phyloP scores from a whole-genome alignment of 2,797 vertebrate species.

The Hipposideros larvatus region DNA sequence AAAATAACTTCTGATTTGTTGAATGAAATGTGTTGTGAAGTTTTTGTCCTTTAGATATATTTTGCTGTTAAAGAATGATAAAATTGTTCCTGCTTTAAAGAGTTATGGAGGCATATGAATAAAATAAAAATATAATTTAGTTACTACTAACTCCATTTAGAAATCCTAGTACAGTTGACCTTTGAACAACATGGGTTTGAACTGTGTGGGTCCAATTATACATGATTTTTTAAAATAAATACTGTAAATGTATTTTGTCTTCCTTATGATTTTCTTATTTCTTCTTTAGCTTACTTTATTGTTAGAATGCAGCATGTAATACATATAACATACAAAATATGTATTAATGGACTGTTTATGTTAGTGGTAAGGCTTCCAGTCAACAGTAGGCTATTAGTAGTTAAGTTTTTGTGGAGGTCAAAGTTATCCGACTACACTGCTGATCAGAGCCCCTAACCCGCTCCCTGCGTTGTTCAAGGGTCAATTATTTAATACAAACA shows the following conservation, averaged over 20 bases:
- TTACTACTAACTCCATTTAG: background rate
- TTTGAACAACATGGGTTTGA: background rate
- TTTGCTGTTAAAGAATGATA: constrained; percentile 37
- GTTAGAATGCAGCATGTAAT: background rate
- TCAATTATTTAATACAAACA: background rate
- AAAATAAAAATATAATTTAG: background rate
- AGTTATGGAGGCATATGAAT: background rate
- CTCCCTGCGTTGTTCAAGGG: background rate
- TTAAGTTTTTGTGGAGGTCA: background rate
- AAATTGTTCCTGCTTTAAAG: constrained; percentile 21
- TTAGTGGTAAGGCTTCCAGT: background rate
- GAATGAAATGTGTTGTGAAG: background rate
- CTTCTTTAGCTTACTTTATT: background rate
- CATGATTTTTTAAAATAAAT: background rate
- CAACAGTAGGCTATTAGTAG: background rate
- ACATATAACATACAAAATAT: background rate
- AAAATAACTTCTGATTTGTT: background rate
- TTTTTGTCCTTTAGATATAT: constrained; percentile 23
- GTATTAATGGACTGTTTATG: background rate
- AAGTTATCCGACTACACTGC: background rate
- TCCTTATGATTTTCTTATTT: background rate
- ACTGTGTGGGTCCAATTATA: background rate
- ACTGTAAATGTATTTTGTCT: background rate
- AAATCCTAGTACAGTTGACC: background rate
- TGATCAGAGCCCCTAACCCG: background rate